These are phyloP conservation scores for Pachyrhynchus sulphureomaculatus DNA, from an alignment of 1,140 invertebrate species.

Conservation along the genomic window DNA sequence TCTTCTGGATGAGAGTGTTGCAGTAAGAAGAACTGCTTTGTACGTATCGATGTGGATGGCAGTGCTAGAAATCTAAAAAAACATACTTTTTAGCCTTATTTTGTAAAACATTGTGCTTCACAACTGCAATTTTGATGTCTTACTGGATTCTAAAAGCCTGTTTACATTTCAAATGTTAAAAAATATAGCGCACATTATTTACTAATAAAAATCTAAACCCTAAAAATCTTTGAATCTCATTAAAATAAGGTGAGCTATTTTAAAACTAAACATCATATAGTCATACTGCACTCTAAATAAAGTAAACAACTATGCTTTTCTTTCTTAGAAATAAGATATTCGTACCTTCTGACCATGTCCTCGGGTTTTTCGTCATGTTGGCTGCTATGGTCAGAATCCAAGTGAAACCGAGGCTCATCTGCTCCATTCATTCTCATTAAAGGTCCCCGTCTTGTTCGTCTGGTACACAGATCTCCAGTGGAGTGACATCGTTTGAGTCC, in stretches of 20 bases:
- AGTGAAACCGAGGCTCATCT: constrained; percentile 52
- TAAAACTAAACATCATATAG: too few relatives aligned
- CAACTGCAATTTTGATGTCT: too few relatives aligned
- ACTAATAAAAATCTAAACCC: too few relatives aligned
- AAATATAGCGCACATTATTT: too few relatives aligned
- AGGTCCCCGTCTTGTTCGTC: constrained; percentile 41
- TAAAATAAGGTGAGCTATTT: too few relatives aligned
- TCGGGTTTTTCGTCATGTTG: constrained; percentile 56
- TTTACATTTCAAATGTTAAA: too few relatives aligned
- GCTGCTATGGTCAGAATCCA: constrained; percentile 56
- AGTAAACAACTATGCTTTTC: too few relatives aligned
- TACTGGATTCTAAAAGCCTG: too few relatives aligned
- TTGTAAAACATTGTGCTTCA: too few relatives aligned
- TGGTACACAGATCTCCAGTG: constrained; percentile 54
- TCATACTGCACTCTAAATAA: too few relatives aligned
- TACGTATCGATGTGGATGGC: constrained; percentile 42
- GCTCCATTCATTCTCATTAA: constrained; percentile 43
- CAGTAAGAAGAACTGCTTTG: constrained; percentile 46
- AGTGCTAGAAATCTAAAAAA: constrained; percentile 43
- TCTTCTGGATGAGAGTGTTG: constrained; percentile 47
- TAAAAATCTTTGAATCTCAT: too few relatives aligned
- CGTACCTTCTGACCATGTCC: constrained; percentile 44
- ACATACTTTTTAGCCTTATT: background rate
- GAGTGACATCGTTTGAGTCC: constrained; percentile 54
- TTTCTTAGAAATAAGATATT: too few relatives aligned